These are phyloP conservation scores for Orgyia antiqua DNA, from an alignment of 2,888 invertebrate genomes.

Conservation along the genomic window DNA sequence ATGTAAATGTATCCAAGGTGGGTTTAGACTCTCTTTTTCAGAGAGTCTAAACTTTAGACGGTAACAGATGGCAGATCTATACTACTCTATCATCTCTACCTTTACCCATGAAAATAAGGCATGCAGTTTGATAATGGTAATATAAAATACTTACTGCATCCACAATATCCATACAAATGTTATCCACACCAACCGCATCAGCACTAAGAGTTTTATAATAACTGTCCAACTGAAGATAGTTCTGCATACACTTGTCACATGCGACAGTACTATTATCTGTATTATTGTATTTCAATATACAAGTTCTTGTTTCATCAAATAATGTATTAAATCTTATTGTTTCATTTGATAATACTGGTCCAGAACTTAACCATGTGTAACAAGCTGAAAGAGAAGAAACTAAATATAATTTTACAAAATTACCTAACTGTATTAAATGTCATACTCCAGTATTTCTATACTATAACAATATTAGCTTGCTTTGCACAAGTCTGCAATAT, in stretches of 20 bases:
- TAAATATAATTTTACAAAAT: too few relatives aligned
- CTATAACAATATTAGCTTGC: too few relatives aligned
- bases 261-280: slow-evolving; percentile 45
- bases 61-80: too few relatives aligned
- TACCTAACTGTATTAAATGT: too few relatives aligned
- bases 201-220: slow-evolving; percentile 77
- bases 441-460: too few relatives aligned
- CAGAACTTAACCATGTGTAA: slow-evolving; percentile 63
- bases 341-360: slow-evolving; percentile 64
- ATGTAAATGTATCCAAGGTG: too few relatives aligned
- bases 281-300: slow-evolving; percentile 50
- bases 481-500: too few relatives aligned
- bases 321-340: slow-evolving; percentile 67
- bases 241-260: slow-evolving; percentile 74
- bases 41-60: too few relatives aligned
- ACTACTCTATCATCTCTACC: too few relatives aligned
- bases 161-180: slow-evolving; percentile 83
- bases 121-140: too few relatives aligned
- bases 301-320: slow-evolving; percentile 60
- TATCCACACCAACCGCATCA: slow-evolving; percentile 76
- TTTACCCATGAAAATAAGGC: too few relatives aligned
- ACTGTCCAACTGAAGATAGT: slow-evolving; percentile 73
- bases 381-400: slow-evolving; percentile 71
- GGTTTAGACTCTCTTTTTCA: too few relatives aligned
- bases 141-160: slow-evolving; percentile 77